A percentile compares a stretch with the other conserved stretches of the same genome.
These are phyloP conservation scores for Hyperoplus lanceolatus DNA, from an alignment of 2,797 vertebrate genomes.

Conservation along the genomic window DNA sequence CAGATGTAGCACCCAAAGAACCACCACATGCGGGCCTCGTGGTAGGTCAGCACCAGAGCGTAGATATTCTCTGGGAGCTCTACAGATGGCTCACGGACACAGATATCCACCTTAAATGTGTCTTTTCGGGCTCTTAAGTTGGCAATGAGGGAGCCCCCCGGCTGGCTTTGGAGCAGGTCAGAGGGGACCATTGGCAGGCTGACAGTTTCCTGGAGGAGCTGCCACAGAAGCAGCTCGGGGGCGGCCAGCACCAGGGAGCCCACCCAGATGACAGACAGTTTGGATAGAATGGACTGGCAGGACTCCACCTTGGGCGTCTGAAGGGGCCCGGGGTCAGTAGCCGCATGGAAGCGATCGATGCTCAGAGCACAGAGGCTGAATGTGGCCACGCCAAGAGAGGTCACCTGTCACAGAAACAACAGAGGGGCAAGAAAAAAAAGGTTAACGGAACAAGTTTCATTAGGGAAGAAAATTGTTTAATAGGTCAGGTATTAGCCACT, in stretches of 20 bases:
- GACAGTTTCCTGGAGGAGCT: constrained; percentile 85
- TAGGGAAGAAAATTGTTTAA: neutral
- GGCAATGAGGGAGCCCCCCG: constrained; percentile 47
- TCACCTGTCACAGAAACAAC: constrained; percentile 84
- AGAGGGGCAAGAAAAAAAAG: neutral
- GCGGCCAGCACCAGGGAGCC: constrained; percentile 92
- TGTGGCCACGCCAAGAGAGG: constrained; percentile 93
- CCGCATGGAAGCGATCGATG: constrained; percentile 93
- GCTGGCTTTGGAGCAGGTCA: constrained; percentile 44
- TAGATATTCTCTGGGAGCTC: constrained; percentile 90
- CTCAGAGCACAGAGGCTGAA: constrained; percentile 97
- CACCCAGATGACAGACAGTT: constrained; percentile 94
- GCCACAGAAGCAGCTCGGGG: constrained; percentile 94
- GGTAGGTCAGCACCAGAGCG: constrained; percentile 94
- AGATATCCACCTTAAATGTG: constrained; percentile 81
- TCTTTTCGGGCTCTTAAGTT: constrained; percentile 42
- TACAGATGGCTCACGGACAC: constrained; percentile 87
- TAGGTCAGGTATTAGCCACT: neutral
- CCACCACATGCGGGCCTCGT: constrained; percentile 96
- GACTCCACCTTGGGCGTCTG: constrained; percentile 86
- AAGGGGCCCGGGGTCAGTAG: constrained; percentile 87
- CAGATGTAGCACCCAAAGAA: constrained; percentile 96
- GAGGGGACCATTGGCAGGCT: constrained; percentile 14
- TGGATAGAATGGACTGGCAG: constrained; percentile 94
- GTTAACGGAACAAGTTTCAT: neutral